Conservation (phyloP, 1,140 invertebrate genomes). For the Chironomus tepperi region DNA sequence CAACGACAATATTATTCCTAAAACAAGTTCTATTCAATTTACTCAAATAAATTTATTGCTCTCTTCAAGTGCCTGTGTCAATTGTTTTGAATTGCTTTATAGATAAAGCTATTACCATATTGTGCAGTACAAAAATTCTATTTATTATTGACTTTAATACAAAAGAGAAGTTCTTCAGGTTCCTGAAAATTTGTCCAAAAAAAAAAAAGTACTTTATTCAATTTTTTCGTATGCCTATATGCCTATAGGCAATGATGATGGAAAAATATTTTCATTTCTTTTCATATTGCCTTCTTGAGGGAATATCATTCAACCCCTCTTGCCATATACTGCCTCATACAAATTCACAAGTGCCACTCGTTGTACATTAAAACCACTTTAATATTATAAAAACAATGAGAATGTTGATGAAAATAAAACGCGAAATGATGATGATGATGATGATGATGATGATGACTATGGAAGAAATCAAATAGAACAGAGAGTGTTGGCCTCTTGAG, state of each 20-base stretch:
- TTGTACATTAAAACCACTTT: neutral
- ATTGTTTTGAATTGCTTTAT: too few relatives aligned
- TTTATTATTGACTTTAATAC: too few relatives aligned
- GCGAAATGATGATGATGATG: neutral
- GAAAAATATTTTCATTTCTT: neutral
- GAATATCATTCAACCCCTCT: constrained; percentile 5
- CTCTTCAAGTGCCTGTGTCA: too few relatives aligned
- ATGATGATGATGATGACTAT: neutral
- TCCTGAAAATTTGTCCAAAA: neutral
- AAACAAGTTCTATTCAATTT: too few relatives aligned
- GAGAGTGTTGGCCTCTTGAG: constrained; percentile 10
- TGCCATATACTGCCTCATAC: neutral
- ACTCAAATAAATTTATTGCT: too few relatives aligned
- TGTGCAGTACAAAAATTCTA: too few relatives aligned
- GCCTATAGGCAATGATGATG: neutral
- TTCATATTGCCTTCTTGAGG: neutral
- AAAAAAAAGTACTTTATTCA: neutral
- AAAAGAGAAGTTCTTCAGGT: too few relatives aligned
- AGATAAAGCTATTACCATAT: too few relatives aligned
- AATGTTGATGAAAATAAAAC: constrained; percentile 9
- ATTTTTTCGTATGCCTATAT: neutral
- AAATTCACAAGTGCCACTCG: neutral
- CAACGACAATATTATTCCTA: too few relatives aligned
- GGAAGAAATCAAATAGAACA: neutral
- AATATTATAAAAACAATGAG: constrained; percentile 9